A percentile compares a stretch with the other conserved stretches of the same genome.
phyloP scores from a whole-genome alignment of 2,113 vertebrate genomes.

The Scolopax mira region DNA sequence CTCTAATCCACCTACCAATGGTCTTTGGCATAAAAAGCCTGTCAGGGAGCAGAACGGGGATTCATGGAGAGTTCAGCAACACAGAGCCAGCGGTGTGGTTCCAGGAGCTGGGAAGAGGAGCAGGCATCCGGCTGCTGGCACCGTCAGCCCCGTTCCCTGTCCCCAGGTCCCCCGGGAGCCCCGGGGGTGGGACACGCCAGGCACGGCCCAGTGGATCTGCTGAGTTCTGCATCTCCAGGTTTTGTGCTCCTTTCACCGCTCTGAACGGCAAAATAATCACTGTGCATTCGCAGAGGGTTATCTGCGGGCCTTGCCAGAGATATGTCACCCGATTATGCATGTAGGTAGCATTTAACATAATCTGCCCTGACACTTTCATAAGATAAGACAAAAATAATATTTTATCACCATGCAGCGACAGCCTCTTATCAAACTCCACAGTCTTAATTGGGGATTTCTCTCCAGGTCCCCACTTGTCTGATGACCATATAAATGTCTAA shows the following conservation, averaged over 20 bases:
- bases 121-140: neutral
- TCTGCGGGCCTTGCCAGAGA: slow-evolving; percentile 31
- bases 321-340: slow-evolving; percentile 2
- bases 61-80: neutral
- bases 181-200: fast-evolving
- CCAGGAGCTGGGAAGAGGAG: neutral
- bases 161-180: neutral
- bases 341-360: slow-evolving; percentile 60
- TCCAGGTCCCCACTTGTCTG: neutral
- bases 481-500: slow-evolving; percentile 57
- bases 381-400: slow-evolving; percentile 63
- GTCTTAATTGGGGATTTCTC: slow-evolving; percentile 22
- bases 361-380: slow-evolving; percentile 55
- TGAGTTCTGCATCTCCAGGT: neutral
- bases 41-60: neutral
- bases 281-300: slow-evolving; percentile 4
- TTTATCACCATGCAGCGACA: neutral
- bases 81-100: neutral
- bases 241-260: neutral
- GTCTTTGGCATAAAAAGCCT: neutral
- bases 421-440: neutral
- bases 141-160: neutral
- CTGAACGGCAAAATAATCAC: slow-evolving; percentile 9
- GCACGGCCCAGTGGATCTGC: neutral
- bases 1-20: neutral